Base-by-base conservation (phyloP, 2,888 invertebrate species). In the Macrosoma leucophasiata region DNA sequence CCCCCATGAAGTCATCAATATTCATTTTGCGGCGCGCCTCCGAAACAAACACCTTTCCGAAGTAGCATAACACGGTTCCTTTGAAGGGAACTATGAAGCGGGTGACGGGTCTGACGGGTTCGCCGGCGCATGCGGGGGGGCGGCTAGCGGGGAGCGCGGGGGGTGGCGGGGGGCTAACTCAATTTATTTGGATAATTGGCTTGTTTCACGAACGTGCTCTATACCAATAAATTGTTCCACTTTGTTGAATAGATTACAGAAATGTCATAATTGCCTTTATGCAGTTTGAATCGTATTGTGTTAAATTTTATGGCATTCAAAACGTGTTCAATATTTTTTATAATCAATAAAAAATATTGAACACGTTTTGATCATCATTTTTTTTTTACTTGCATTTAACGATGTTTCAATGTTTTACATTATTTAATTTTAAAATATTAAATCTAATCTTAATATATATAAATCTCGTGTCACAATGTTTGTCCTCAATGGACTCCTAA, bases 1-100 rank as follows among this genome's bases (percentile, higher is more conserved):
- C 57, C 65, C 65, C 70, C 67, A 77, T 79, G 65, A 73, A 81
- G 77, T 72, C 82, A 84, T 84, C 82, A 84, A 84, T 84, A 82
- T 82, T 84, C 76, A 84, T 84, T 82, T 78, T 60, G 69, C 49
- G 74, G 75, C 76, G 70, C 74, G 72, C 78, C 77, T 70, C 71
- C 69, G 66, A 79, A 84, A 81, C 81, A 81, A 76, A 79, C 78
- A 77, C 81, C 82, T 79, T 72, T 59, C 66, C 67, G 51, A 62
- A 65, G 66, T 62, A 69, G 60, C 63, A 64, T 48, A 62, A 62
- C 63, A 54, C 58, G 69, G 53, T 65, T 74, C 74, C 77, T 76
- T 78, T 78, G 71, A 71, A 62, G 68, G 66, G 62, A 69, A 72
- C 70, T 67, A 68, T 63, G 63, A 58, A 62, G 60, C 60, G 60